Evolutionary conservation across 1,140 invertebrate species (phyloP), one percentile per base, ranked within the genome.

Genomic region (Solen grandis): DNA sequence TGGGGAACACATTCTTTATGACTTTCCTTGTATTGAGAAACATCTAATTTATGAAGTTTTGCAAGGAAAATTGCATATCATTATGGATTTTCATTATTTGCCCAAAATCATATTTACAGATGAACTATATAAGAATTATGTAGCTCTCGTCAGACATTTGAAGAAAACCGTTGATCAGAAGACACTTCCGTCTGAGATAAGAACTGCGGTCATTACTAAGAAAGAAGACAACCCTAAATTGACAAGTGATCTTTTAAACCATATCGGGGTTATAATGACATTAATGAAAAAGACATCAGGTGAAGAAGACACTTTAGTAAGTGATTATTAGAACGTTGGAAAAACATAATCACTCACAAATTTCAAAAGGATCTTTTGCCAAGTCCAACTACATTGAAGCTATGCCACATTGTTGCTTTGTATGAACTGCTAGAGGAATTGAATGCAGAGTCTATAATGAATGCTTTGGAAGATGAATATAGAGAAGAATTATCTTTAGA

Each of bases 61-160:
- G n/a, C n/a, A n/a, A n/a, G n/a, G n/a, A n/a, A n/a, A n/a, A n/a
- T n/a, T n/a, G n/a, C n/a, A n/a, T n/a, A n/a, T n/a, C n/a, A n/a
- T n/a, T n/a, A n/a, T n/a, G n/a, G n/a, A n/a, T n/a, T n/a, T n/a
- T 35, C 19, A 69, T 33, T 5, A 10, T 4, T 22, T 79, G 4
- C 76, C 76, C 41, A 60, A 60, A 13, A 79, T 79, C 19, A 50
- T 70, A 22, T 79, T 69, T 31, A 46, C 33, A 14, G 76, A 79
- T 62, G 76, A 79, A 36, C 57, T 79, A 14, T 31, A 79, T 25
- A 35, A 25, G 16, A 79, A 79, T 62, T 69, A 68, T 60, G 4
- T 46, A 0, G 10, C 36, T 4, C 35, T 79, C 10, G 16, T 79
- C 5, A 29, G 22, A 8, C 55, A 79, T 14, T 19, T 79, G n/a